Percentiles rank a stretch among this genome's conserved stretches.
Conservation (phyloP, 2,797 vertebrate genomes). For the Lagorchestes hirsutus region DNA sequence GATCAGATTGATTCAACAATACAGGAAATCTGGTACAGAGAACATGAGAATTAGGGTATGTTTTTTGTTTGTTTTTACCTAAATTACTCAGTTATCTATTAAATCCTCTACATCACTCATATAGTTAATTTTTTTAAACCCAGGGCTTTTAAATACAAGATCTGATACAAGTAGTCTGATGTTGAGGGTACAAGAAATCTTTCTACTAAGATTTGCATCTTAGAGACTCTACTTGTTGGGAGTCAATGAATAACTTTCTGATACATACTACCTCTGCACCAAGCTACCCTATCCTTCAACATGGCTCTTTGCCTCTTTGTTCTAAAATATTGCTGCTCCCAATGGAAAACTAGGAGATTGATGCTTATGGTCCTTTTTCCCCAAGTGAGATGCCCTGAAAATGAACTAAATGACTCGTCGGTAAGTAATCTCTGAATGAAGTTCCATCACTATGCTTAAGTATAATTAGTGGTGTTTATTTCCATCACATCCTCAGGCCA, state of each 20-base stretch:
- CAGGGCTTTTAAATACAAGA: background rate
- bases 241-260: background rate
- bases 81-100: background rate
- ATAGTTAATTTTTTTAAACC: background rate
- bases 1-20: background rate
- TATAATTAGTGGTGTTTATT: background rate
- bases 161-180: background rate
- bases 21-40: background rate
- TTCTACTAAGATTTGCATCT: background rate
- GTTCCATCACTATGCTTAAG: background rate
- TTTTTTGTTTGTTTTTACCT: background rate
- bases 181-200: background rate
- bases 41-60: background rate
- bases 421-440: constrained; percentile 17
- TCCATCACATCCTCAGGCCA: background rate
- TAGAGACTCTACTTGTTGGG: background rate
- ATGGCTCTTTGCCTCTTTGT: background rate
- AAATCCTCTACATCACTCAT: background rate
- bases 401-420: background rate
- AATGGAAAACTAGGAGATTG: background rate
- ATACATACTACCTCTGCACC: background rate
- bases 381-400: background rate
- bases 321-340: background rate
- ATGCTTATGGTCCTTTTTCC: background rate
- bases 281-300: background rate